A percentile compares a stretch with the other conserved stretches of the same genome.
These are phyloP conservation scores for Lytechinus variegatus DNA, from an alignment of 35 echinoderm and acorn worm genomes.

Conservation along the genomic window DNA sequence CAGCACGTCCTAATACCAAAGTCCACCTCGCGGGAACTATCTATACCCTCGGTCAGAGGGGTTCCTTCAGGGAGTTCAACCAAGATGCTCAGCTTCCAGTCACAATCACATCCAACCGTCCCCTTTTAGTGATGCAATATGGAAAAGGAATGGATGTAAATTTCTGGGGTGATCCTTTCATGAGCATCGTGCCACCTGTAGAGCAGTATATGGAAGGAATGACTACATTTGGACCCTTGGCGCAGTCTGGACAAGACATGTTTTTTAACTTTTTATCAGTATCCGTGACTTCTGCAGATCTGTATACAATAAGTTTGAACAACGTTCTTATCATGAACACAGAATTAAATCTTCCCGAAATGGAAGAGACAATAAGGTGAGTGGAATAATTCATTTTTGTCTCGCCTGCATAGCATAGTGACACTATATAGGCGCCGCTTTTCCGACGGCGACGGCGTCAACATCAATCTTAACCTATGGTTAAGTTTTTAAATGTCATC, in stretches of 20 bases:
- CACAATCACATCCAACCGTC: constrained; percentile 71
- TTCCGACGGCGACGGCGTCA: too few species aligned
- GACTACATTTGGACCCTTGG: constrained; percentile 84
- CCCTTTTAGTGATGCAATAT: constrained; percentile 81
- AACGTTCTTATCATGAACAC: constrained; percentile 58
- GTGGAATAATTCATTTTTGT: neutral
- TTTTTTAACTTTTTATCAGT: constrained; percentile 63
- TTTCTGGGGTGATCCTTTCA: constrained; percentile 80
- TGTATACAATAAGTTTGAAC: constrained; percentile 65
- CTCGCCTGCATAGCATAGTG: too few species aligned
- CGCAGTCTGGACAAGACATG: constrained; percentile 45
- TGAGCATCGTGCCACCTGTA: constrained; percentile 73
- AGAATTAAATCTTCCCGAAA: constrained; percentile 18
- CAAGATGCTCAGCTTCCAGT: constrained; percentile 65
- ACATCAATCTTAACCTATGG: too few species aligned
- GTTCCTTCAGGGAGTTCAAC: constrained; percentile 86
- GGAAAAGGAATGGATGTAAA: constrained; percentile 80
- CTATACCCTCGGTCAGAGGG: constrained; percentile 52
- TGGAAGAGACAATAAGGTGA: neutral
- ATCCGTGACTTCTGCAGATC: constrained; percentile 70
- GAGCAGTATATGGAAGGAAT: constrained; percentile 87
- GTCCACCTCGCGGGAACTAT: constrained; percentile 68
- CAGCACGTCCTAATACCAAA: constrained; percentile 68
- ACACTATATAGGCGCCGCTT: too few species aligned
- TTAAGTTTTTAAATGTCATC: too few species aligned